Conservation (phyloP, 2,888 invertebrate genomes). For the Lasioglossum figueresi region DNA sequence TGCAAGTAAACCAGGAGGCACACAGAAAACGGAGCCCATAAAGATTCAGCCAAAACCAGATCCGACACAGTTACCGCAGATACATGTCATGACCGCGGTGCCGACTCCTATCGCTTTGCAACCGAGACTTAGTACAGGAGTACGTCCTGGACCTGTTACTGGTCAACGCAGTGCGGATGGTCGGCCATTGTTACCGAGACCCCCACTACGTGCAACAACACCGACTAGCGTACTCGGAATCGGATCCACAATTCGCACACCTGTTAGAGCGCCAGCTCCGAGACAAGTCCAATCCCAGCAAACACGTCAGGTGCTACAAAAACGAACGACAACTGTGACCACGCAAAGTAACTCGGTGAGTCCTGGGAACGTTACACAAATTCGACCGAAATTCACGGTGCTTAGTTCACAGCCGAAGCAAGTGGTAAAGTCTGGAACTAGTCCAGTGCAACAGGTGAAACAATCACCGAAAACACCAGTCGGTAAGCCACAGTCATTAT, state of each 20-base stretch:
- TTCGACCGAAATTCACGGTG: constrained; percentile 77
- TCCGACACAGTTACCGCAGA: constrained; percentile 79
- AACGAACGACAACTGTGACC: constrained; percentile 67
- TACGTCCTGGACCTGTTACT: constrained; percentile 72
- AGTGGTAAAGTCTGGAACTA: constrained; percentile 71
- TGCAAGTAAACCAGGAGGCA: constrained; percentile 62
- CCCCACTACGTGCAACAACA: constrained; percentile 74
- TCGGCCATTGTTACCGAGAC: constrained; percentile 78
- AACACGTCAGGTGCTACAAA: constrained; percentile 71
- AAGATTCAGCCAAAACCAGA: constrained; percentile 83
- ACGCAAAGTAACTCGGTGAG: constrained; percentile 65
- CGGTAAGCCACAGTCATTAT: constrained; percentile 75
- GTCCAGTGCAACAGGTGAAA: constrained; percentile 70
- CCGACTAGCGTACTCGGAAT: constrained; percentile 78
- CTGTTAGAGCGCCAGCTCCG: constrained; percentile 75
- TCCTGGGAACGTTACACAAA: constrained; percentile 70
- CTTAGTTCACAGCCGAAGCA: constrained; percentile 72
- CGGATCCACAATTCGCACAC: constrained; percentile 74
- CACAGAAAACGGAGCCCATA: constrained; percentile 80
- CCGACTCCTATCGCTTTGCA: constrained; percentile 76
- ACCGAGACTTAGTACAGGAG: constrained; percentile 75
- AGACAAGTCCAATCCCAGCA: constrained; percentile 64
- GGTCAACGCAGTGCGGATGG: constrained; percentile 74
- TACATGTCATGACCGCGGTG: constrained; percentile 81
- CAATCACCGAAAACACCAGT: constrained; percentile 73